Percentiles rank a stretch among this genome's conserved stretches.
These are phyloP conservation scores for Brachyptera risi DNA, from an alignment of 2,888 invertebrate species.

Conservation along the genomic window DNA sequence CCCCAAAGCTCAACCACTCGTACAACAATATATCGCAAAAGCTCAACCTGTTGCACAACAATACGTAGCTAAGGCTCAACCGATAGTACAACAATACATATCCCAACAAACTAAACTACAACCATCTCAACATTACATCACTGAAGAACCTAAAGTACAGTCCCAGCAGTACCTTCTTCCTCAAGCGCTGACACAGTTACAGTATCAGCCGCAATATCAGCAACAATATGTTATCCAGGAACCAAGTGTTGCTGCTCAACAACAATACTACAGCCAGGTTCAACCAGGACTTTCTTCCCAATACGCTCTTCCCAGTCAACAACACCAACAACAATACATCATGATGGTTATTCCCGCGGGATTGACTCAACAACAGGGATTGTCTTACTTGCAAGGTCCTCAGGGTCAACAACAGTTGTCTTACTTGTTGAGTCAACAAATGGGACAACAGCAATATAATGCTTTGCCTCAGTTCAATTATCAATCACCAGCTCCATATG, in stretches of 20 bases:
- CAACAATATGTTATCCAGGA: background rate
- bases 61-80: too few relatives aligned
- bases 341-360: slow-evolving; percentile 6
- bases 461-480: background rate
- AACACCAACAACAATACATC: background rate
- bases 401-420: background rate
- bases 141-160: background rate
- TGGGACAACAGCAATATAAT: background rate
- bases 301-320: background rate
- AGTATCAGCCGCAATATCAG: slow-evolving; percentile 1
- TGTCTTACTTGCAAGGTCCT: background rate
- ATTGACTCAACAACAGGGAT: background rate
- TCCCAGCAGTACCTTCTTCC: background rate
- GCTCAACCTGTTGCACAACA: background rate
- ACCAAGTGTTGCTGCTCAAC: background rate
- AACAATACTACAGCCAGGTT: background rate
- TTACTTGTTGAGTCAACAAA: background rate
- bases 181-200: background rate
- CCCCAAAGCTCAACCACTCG: background rate
- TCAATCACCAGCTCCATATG: background rate
- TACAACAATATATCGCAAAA: background rate
- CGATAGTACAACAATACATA: too few relatives aligned
- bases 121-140: slow-evolving; percentile 1
- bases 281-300: background rate
- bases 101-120: background rate